Evolutionary conservation across 1,140 invertebrate genomes (phyloP).

Genomic region (Akabosia matsudoensis): DNA sequence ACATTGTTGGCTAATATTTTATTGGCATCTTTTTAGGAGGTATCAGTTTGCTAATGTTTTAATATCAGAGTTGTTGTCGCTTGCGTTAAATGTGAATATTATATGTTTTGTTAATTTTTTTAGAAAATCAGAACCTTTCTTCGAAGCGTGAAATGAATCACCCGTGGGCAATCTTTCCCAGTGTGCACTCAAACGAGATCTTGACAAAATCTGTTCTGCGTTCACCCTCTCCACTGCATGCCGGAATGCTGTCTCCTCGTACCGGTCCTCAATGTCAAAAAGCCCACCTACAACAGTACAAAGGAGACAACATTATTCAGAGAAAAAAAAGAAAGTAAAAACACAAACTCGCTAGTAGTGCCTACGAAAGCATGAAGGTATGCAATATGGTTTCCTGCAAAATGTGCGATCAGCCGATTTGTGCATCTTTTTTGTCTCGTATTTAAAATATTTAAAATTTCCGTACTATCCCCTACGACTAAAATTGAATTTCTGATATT

Average conservation of each 20-base stretch:
- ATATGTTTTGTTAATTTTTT: not conserved
- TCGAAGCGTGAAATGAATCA: constrained; percentile 55
- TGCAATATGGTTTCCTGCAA: too few species aligned
- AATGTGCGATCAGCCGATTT: too few species aligned
- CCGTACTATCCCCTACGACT: too few species aligned
- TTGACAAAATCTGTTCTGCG: constrained; percentile 49
- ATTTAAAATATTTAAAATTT: too few species aligned
- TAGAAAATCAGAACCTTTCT: constrained; percentile 51
- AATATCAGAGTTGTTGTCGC: not conserved
- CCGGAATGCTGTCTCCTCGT: constrained; percentile 53
- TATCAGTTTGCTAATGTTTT: too few species aligned
- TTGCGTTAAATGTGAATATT: not conserved
- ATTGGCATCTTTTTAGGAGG: too few species aligned
- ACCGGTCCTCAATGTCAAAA: constrained; percentile 53
- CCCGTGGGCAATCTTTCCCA: constrained; percentile 51
- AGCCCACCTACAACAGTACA: constrained; percentile 51
- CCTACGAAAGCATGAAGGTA: too few species aligned
- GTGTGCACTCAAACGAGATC: constrained; percentile 49
- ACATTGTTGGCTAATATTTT: too few species aligned
- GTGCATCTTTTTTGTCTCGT: too few species aligned
- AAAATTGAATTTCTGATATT: too few species aligned
- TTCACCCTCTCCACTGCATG: constrained; percentile 55
- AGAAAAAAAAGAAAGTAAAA: not conserved
- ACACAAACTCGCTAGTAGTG: too few species aligned
- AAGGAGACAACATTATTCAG: constrained; percentile 18